phyloP scores from a whole-genome alignment of 2,888 invertebrate species.

The Zygogramma bicolorata region DNA sequence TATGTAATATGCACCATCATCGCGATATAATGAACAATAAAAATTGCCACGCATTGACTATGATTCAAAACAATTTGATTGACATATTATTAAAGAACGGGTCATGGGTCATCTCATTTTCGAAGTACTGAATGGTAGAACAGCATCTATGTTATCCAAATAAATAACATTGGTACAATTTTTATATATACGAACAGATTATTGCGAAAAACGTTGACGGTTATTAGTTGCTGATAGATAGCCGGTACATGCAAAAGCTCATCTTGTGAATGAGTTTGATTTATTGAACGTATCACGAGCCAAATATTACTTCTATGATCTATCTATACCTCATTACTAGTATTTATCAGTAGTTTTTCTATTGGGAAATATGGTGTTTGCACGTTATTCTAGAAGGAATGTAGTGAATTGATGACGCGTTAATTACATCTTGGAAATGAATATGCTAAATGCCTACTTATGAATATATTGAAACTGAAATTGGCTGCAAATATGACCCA shows the following conservation, averaged over 20 bases:
- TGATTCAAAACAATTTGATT: constrained; percentile 15
- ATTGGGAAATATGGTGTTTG: no score
- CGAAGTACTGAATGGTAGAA: background rate
- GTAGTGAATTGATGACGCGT: no score
- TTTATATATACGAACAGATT: background rate
- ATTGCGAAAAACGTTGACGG: background rate
- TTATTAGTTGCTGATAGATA: background rate
- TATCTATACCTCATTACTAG: no score
- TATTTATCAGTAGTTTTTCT: no score
- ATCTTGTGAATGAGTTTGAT: no score
- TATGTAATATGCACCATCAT: background rate
- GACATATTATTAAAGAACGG: constrained; percentile 17
- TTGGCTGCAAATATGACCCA: no score
- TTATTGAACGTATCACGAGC: no score
- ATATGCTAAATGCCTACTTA: no score
- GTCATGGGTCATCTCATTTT: constrained; percentile 2
- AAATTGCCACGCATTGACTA: constrained; percentile 2
- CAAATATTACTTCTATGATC: no score
- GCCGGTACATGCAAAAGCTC: background rate
- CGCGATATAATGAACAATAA: background rate
- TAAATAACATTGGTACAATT: background rate
- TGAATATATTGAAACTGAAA: no score
- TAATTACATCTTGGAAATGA: no score
- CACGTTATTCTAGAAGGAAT: no score
- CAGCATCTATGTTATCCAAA: background rate